These are phyloP conservation scores for Tortrix viridana DNA, from an alignment of 2,888 invertebrate species.

Conservation along the genomic window DNA sequence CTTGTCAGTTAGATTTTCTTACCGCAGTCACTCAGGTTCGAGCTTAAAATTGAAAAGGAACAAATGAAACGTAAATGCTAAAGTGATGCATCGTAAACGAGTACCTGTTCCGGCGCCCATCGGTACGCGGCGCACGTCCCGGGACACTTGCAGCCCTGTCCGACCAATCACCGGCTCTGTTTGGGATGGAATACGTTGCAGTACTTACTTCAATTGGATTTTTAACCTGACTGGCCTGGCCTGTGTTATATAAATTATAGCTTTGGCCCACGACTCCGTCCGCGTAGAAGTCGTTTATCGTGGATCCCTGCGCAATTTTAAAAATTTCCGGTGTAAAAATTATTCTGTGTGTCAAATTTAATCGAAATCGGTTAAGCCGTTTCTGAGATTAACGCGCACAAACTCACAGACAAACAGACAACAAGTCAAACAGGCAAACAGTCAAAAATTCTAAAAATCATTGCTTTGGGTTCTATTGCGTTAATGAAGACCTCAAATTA, in stretches of 20 bases:
- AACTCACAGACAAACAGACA: too few relatives aligned
- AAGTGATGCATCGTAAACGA: conserved; percentile 37
- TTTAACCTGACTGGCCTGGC: conserved; percentile 37
- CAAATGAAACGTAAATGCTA: conserved; percentile 26
- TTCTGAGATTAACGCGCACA: too few relatives aligned
- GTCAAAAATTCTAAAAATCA: too few relatives aligned
- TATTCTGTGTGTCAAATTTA: too few relatives aligned
- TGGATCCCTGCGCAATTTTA: too few relatives aligned
- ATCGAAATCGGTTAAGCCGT: too few relatives aligned
- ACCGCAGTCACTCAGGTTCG: neutral
- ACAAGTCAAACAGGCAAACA: too few relatives aligned
- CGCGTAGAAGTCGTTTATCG: too few relatives aligned
- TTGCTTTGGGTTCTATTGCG: too few relatives aligned
- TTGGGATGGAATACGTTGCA: conserved; percentile 74
- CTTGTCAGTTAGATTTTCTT: neutral
- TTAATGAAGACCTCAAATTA: too few relatives aligned
- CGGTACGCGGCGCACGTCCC: conserved; percentile 68
- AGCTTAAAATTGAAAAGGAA: conserved; percentile 14
- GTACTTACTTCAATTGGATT: conserved; percentile 51
- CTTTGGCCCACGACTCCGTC: too few relatives aligned
- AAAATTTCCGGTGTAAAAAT: too few relatives aligned
- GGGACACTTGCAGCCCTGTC: conserved; percentile 75
- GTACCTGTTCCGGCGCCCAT: conserved; percentile 45
- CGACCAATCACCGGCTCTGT: conserved; percentile 77
- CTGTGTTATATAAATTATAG: conserved; percentile 13